These are phyloP conservation scores for Achroia grisella DNA, from an alignment of 1,140 invertebrate species.

Conservation along the genomic window DNA sequence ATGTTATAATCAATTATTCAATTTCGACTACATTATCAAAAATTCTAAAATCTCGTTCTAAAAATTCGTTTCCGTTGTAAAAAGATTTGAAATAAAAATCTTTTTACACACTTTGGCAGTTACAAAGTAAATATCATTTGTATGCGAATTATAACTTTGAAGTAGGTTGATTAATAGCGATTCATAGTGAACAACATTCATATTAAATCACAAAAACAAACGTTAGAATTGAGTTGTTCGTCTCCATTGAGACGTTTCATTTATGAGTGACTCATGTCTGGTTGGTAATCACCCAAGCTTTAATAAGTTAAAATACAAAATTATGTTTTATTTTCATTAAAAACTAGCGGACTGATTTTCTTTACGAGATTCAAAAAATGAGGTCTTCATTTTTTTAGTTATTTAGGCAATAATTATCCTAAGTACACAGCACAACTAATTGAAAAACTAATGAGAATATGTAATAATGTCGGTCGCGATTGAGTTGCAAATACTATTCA, in stretches of 20 bases:
- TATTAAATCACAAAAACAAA: too few relatives aligned
- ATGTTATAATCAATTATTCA: too few relatives aligned
- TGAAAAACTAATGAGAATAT: slow-evolving; percentile 61
- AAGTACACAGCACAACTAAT: slow-evolving; percentile 71
- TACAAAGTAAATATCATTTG: too few relatives aligned
- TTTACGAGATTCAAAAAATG: slow-evolving; percentile 58
- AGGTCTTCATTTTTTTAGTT: slow-evolving; percentile 40
- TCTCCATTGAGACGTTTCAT: slow-evolving; percentile 5
- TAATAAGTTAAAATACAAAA: slow-evolving; percentile 43
- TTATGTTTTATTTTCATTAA: slow-evolving; percentile 46
- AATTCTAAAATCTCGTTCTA: too few relatives aligned
- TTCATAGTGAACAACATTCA: too few relatives aligned
- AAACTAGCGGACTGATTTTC: slow-evolving; percentile 65
- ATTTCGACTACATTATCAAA: too few relatives aligned
- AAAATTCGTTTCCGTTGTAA: too few relatives aligned
- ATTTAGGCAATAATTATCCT: slow-evolving; percentile 57
- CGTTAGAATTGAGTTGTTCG: too few relatives aligned
- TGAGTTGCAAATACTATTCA: slow-evolving; percentile 41
- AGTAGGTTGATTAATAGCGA: too few relatives aligned
- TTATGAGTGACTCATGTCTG: slow-evolving; percentile 8
- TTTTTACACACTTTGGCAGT: not conserved
- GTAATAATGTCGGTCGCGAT: slow-evolving; percentile 33
- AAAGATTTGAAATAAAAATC: not conserved
- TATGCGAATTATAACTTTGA: too few relatives aligned
- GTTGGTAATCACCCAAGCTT: slow-evolving; percentile 28